A percentile compares a stretch with the other conserved stretches of the same genome.
These are phyloP conservation scores for Bicyclus anynana DNA, from an alignment of 1,140 invertebrate genomes.

Conservation along the genomic window DNA sequence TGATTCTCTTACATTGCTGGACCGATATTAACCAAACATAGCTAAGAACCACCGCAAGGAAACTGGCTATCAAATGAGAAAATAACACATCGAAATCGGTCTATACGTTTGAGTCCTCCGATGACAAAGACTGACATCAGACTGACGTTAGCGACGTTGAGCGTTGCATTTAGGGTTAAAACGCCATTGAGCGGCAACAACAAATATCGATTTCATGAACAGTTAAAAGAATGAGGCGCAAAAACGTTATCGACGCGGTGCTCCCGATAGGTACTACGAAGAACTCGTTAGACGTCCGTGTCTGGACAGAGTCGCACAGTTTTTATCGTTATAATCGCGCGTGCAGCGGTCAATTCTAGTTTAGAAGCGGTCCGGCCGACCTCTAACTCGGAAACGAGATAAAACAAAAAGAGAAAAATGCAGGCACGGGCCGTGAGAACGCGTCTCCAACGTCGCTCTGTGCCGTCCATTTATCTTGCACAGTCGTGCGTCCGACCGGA, in stretches of 20 bases:
- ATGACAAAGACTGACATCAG: too few relatives aligned
- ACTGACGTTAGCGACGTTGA: too few relatives aligned
- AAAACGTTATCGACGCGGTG: slow-evolving; percentile 21
- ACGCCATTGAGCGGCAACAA: slow-evolving; percentile 14
- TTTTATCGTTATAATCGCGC: slow-evolving; percentile 60
- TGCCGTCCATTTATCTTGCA: slow-evolving; percentile 72
- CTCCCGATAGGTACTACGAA: slow-evolving; percentile 27
- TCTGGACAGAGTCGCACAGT: slow-evolving; percentile 43
- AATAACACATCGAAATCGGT: too few relatives aligned
- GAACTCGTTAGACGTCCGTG: slow-evolving; percentile 49
- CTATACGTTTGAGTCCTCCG: too few relatives aligned
- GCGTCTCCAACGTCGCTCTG: slow-evolving; percentile 54
- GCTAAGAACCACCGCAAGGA: too few relatives aligned
- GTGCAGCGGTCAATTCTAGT: slow-evolving; percentile 67
- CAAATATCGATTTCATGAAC: slow-evolving; percentile 25
- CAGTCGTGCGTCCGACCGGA: slow-evolving; percentile 67
- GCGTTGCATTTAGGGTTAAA: too few relatives aligned
- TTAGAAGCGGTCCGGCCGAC: slow-evolving; percentile 49
- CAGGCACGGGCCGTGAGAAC: slow-evolving; percentile 75
- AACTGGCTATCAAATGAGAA: too few relatives aligned
- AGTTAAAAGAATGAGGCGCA: slow-evolving; percentile 26
- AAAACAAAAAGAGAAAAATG: slow-evolving; percentile 65
- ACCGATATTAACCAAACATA: too few relatives aligned
- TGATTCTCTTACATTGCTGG: too few relatives aligned
- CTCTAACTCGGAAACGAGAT: slow-evolving; percentile 72